Base-by-base conservation (phyloP, 1,140 invertebrate species). In the Cylas formicarius region DNA sequence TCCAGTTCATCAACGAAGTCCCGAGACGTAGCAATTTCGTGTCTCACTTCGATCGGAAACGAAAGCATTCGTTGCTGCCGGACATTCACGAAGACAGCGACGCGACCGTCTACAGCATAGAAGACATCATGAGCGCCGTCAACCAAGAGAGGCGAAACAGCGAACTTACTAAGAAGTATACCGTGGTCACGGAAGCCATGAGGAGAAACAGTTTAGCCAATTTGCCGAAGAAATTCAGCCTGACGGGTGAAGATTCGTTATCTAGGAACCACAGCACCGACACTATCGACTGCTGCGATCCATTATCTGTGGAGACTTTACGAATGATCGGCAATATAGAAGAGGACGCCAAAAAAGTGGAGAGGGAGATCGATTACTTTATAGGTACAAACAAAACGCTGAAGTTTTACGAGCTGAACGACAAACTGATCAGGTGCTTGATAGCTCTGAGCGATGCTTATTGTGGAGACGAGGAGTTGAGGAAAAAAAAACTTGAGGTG, bases 341-440 rank as follows among this genome's bases (percentile, higher is more conserved):
- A 27, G 41, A 50, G 8, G 41, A 50, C 3, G 52, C 39, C 0
- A 13, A 22, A n/a, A 36, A 34, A 36, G 19, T 50, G 10, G 52
- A 53, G 5, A 34, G 36, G 1, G 48, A 53, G 16, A 47, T 53
- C 5, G 40, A 20, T 10, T 34, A 29, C 14, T 56, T 53, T 16
- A 16, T 42, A 1, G 54, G 48, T 8, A 33, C 16, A 6, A 42
- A 7, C 6, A 48, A 45, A 19, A 38, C 50, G 19, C 22, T 56
- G 10, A 36, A 32, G 27, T 56, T 33, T 16, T 56, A 44, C 42
- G 54, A 56, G 34, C 42, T 53, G 7, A 53, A 51, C 20, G 44
- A 56, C 2, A 48, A 35, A 16, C 31, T 53, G 1, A 42, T 56
- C 13, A 41, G 39, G 17, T 28, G 35, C 14, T 40, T 43, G 42